These are phyloP conservation scores for Melangyna quadrimaculata DNA, from an alignment of 2,888 invertebrate genomes.

Conservation along the genomic window DNA sequence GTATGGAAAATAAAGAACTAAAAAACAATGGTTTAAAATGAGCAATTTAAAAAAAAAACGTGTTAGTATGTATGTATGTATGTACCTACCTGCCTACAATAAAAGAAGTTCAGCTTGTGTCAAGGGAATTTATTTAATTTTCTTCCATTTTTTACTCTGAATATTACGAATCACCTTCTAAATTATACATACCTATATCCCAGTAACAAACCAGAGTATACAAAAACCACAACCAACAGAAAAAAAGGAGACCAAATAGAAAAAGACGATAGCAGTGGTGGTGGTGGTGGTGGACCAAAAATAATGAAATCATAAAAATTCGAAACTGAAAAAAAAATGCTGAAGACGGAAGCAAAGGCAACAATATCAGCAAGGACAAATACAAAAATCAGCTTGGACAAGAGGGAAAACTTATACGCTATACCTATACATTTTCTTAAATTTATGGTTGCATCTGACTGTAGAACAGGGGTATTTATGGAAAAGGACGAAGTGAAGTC, in stretches of 20 bases:
- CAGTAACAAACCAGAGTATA: constrained; percentile 31
- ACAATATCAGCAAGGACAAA: constrained; percentile 49
- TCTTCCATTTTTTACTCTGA: constrained; percentile 52
- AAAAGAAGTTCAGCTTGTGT: not conserved
- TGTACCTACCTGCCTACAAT: not conserved
- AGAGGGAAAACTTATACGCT: constrained; percentile 14
- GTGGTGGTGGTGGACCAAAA: constrained; percentile 25
- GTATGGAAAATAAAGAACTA: not conserved
- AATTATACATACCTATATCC: constrained; percentile 63
- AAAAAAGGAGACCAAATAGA: constrained; percentile 6
- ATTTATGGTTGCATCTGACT: constrained; percentile 56
- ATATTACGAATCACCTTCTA: constrained; percentile 54
- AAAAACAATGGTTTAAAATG: not conserved
- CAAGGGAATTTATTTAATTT: constrained; percentile 68
- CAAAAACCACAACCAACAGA: constrained; percentile 32
- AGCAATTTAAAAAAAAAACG: not conserved
- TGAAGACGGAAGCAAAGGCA: constrained; percentile 52
- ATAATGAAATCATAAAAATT: constrained; percentile 70
- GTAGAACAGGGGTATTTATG: constrained; percentile 1
- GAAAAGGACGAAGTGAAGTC: not conserved
- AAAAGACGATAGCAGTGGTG: constrained; percentile 3
- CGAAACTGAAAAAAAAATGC: constrained; percentile 46
- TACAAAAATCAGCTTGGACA: constrained; percentile 45
- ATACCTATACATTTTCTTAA: constrained; percentile 3
- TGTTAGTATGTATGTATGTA: not conserved